A percentile compares a stretch with the other conserved stretches of the same genome.
Evolutionary conservation across 1,140 invertebrate genomes (phyloP).

Genomic region (Brachionus plicatilis): DNA sequence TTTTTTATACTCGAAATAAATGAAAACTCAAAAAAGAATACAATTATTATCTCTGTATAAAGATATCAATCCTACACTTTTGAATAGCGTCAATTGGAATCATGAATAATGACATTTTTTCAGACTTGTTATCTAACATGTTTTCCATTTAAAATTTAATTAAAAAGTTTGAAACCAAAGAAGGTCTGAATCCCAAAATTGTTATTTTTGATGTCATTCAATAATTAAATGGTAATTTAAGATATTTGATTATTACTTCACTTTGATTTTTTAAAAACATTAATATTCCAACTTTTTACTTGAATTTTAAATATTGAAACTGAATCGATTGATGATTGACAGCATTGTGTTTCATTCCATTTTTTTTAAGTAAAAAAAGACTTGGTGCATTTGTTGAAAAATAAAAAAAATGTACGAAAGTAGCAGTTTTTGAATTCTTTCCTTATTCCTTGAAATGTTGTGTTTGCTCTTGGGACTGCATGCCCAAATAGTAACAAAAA

Average conservation of each 20-base stretch:
- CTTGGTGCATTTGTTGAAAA: not conserved
- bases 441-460: no score
- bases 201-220: not conserved
- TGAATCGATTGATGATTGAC: not conserved
- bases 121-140: not conserved
- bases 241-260: not conserved
- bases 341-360: no score
- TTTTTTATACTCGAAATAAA: not conserved
- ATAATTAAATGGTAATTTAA: not conserved
- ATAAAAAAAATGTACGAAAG: no score
- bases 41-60: not conserved
- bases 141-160: not conserved
- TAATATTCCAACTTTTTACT: not conserved
- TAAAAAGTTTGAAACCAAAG: not conserved
- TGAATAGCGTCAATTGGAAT: not conserved
- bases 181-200: not conserved
- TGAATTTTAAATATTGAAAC: not conserved
- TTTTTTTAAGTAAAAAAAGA: not conserved
- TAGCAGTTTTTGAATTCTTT: no score
- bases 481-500: no score
- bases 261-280: not conserved
- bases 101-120: not conserved
- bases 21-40: not conserved
- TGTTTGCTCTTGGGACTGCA: no score
- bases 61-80: not conserved